Conservation (phyloP, 2,797 vertebrate genomes). For the Tamandua tetradactyla region DNA sequence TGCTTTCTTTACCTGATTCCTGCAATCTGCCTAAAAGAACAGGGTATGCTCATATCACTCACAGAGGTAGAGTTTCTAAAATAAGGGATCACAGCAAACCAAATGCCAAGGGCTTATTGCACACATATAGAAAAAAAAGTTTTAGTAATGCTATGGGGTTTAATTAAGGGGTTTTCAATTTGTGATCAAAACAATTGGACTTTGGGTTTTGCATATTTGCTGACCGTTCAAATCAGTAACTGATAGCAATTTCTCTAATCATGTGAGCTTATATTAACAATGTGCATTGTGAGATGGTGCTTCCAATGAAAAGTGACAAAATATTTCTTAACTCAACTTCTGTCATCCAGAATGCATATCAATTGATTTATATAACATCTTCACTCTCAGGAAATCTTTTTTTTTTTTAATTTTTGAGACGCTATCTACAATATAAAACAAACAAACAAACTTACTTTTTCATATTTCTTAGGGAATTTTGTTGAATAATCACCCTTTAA, state of each 20-base stretch:
- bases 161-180: constrained; percentile 72
- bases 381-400: constrained; percentile 11
- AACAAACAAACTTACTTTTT: not conserved
- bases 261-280: constrained; percentile 61
- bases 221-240: constrained; percentile 64
- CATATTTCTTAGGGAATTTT: not conserved
- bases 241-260: constrained; percentile 46
- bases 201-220: constrained; percentile 66
- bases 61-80: constrained; percentile 10
- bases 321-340: constrained; percentile 60
- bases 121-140: constrained; percentile 46
- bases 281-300: constrained; percentile 56
- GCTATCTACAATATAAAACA: not conserved
- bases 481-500: not conserved
- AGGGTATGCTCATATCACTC: not conserved
- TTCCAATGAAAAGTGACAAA: constrained; percentile 67
- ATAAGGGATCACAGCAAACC: constrained; percentile 14
- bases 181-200: constrained; percentile 63
- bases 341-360: constrained; percentile 36
- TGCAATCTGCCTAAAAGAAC: not conserved
- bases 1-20: not conserved
- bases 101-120: not conserved
- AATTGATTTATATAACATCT: constrained; percentile 58
- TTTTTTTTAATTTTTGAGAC: constrained; percentile 35
- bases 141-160: constrained; percentile 68